Evolutionary conservation across 2,797 vertebrate species (phyloP).

Genomic region (Sternotherus odoratus): DNA sequence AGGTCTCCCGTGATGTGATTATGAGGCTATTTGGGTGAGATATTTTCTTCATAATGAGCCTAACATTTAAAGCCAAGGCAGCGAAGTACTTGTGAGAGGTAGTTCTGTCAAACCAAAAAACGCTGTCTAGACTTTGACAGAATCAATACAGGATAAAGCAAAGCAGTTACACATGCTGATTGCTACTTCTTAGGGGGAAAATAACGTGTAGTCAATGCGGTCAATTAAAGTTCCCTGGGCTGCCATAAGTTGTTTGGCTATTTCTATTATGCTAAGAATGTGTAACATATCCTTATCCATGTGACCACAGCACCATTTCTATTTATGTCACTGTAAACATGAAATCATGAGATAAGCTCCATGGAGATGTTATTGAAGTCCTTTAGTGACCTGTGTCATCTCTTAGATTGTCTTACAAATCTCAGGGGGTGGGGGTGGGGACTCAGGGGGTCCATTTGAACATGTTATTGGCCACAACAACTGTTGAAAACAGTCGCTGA

Average conservation of each 20-base stretch:
- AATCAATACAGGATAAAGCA: not conserved
- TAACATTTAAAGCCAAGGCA: not conserved
- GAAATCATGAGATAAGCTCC: slow-evolving; percentile 32
- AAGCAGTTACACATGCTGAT: rapidly evolving
- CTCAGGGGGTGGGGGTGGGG: not conserved
- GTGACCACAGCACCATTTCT: slow-evolving; percentile 61
- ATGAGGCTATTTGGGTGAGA: not conserved
- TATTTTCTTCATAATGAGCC: not conserved
- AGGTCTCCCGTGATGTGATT: not conserved
- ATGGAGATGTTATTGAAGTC: slow-evolving; percentile 2
- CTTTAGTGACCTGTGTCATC: slow-evolving; percentile 30
- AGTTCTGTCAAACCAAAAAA: not conserved
- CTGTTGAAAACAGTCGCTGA: not conserved
- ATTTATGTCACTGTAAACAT: slow-evolving; percentile 72
- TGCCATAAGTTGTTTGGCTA: not conserved
- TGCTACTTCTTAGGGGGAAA: not conserved
- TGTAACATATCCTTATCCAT: slow-evolving; percentile 61
- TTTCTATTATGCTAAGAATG: slow-evolving; percentile 8
- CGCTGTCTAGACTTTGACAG: not conserved
- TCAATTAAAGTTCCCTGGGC: not conserved
- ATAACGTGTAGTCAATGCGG: rapidly evolving
- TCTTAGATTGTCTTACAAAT: not conserved
- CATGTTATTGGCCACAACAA: rapidly evolving
- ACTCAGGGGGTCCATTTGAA: not conserved
- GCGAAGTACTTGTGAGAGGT: not conserved